A percentile compares a stretch with the other conserved stretches of the same genome.
These are phyloP conservation scores for Otocyon megalotis DNA, from an alignment of 2,113 vertebrate genomes.

Conservation along the genomic window DNA sequence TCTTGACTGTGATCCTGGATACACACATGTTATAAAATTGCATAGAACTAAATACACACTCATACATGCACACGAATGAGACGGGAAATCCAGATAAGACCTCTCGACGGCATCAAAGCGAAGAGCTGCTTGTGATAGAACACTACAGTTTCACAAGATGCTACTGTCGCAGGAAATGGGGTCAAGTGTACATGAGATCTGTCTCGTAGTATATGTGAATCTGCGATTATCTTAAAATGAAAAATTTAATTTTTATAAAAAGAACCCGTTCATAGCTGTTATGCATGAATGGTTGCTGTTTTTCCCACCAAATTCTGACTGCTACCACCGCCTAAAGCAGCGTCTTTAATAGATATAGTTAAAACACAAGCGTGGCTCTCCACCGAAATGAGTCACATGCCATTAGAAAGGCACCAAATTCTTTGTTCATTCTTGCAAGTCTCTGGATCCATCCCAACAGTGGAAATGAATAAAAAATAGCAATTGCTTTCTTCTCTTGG, in stretches of 20 bases:
- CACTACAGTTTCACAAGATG: not conserved
- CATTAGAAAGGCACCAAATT: not conserved
- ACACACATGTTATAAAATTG: not conserved
- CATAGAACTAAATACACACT: not conserved
- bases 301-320: not conserved
- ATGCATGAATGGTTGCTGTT: not conserved
- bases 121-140: not conserved
- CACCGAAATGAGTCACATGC: rapidly evolving
- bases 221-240: not conserved
- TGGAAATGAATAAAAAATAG: not conserved
- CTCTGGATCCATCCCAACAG: not conserved
- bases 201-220: not conserved
- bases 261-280: not conserved
- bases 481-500: not conserved
- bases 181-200: rapidly evolving
- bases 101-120: too few relatives aligned
- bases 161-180: not conserved
- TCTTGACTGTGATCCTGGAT: not conserved
- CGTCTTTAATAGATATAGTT: not conserved
- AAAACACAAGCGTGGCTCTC: not conserved
- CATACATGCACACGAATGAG: too few relatives aligned
- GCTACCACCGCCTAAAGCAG: not conserved
- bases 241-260: not conserved
- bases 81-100: not conserved
- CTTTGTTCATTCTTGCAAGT: not conserved